Base-by-base conservation (phyloP, 1,140 invertebrate genomes). In the Cydia amplana region DNA sequence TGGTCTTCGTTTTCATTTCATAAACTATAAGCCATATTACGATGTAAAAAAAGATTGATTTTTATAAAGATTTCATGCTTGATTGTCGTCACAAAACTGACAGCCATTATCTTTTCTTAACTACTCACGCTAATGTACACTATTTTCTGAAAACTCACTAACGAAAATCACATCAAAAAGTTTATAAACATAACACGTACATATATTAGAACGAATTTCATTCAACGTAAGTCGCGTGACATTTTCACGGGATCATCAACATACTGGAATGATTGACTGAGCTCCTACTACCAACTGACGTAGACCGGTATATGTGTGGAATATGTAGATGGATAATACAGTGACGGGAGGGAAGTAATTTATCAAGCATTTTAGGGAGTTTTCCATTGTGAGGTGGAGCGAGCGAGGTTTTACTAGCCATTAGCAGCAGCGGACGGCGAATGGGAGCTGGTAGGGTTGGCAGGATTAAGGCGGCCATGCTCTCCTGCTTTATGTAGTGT, bases 341-440 rank as follows among this genome's bases (percentile, higher is more conserved):
- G 28, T 70, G 65, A 70, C 65, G 75, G 75, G 65, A 75, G 72
- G 40, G 72, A 76, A 73, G 78, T 78, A 81, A 86, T 83, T 82
- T 81, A 83, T 82, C 77, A 81, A 77, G 79, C 65, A 79, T 83
- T 83, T 82, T 78, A 74, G 77, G 75, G 80, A 74, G 78, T 80
- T 80, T 81, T 82, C 80, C 73, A 79, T 81, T 83, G 83, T 79
- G 80, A 83, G 79, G 77, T 78, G 75, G 80, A 74, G 77, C 77
- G 80, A 79, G 82, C 77, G 80, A 79, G 82, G 78, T 85, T 83
- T 83, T 83, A 82, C 83, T 80, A 80, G 81, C 79, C 79, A 80
- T 85, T 82, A 85, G 78, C 72, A 76, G 77, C 65, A 70, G 65
- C 65, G 65, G 65, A 70, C 65, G 65, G 65, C 65, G 36, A 70